A percentile compares a stretch with the other conserved stretches of the same genome.
Conservation (phyloP, 2,113 vertebrate genomes). For the Lasiurus cinereus region DNA sequence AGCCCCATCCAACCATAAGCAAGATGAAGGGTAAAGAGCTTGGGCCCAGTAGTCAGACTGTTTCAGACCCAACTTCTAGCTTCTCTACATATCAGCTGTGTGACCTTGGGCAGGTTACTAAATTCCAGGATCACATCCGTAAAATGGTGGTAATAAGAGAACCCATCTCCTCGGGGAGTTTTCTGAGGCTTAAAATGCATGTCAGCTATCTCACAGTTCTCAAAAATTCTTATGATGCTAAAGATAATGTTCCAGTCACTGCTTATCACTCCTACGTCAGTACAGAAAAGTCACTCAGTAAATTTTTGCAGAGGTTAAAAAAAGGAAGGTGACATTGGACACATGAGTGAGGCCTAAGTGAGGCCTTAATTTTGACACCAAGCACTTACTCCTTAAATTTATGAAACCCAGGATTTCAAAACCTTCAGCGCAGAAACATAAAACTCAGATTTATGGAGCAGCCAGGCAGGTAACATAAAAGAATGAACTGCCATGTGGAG, state of each 20-base stretch:
- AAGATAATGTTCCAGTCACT: not conserved
- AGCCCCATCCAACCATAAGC: not conserved
- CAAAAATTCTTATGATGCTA: not conserved
- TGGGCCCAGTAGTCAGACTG: not conserved
- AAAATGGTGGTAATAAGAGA: not conserved
- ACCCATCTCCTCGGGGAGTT: not conserved
- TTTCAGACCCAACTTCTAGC: not conserved
- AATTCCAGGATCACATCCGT: not conserved
- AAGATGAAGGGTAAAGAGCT: not conserved
- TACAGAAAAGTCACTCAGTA: not conserved
- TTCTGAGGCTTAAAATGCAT: not conserved
- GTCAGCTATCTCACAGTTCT: not conserved
- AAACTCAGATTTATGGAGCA: not conserved
- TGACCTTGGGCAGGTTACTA: not conserved
- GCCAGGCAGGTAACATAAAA: constrained; percentile 15
- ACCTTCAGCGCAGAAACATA: not conserved
- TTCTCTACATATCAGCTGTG: not conserved
- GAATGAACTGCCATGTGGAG: not conserved
- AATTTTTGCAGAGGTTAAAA: not conserved
- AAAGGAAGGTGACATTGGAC: not conserved
- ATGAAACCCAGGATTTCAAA: constrained; percentile 48
- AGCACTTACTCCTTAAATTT: not conserved
- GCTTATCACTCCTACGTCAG: not conserved
- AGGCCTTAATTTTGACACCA: constrained; percentile 13
- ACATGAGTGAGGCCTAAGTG: not conserved